A percentile compares a stretch with the other conserved stretches of the same genome.
phyloP scores from a whole-genome alignment of 2,797 vertebrate species.

The Limnodromus scolopaceus region DNA sequence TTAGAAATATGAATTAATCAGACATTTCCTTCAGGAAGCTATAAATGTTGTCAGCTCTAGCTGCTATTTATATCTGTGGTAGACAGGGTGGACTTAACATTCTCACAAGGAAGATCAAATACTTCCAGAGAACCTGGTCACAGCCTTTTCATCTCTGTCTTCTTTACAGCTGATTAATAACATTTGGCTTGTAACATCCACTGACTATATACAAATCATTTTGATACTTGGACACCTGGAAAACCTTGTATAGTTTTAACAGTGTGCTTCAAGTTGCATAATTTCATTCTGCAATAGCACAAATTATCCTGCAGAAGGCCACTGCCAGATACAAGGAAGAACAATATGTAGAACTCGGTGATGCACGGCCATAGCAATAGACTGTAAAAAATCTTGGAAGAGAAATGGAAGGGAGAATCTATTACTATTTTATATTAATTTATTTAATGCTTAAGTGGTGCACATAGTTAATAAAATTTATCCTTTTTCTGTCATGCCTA shows the following conservation, averaged over 20 bases:
- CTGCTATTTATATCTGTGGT: background rate
- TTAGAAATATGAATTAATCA: background rate
- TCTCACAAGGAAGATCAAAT: background rate
- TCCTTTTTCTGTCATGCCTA: background rate
- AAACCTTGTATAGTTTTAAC: conserved; percentile 27
- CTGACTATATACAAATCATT: background rate
- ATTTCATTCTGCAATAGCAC: background rate
- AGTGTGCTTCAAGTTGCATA: conserved; percentile 9
- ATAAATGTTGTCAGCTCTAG: background rate
- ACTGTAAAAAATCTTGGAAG: background rate
- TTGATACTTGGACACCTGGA: conserved; percentile 24
- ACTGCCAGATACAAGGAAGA: background rate
- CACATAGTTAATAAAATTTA: background rate
- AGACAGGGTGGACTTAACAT: background rate
- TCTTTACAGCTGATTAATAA: conserved; percentile 3
- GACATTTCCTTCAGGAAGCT: background rate
- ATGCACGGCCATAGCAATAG: background rate
- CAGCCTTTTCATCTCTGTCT: background rate
- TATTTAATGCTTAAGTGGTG: background rate
- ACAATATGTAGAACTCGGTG: background rate
- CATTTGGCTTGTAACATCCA: background rate
- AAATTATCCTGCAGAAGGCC: conserved; percentile 21
- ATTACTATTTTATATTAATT: background rate
- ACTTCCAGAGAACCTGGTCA: background rate
- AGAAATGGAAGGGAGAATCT: background rate